These are phyloP conservation scores for Drosophila subpulchrella DNA, from an alignment of 1,140 invertebrate species.

Conservation along the genomic window DNA sequence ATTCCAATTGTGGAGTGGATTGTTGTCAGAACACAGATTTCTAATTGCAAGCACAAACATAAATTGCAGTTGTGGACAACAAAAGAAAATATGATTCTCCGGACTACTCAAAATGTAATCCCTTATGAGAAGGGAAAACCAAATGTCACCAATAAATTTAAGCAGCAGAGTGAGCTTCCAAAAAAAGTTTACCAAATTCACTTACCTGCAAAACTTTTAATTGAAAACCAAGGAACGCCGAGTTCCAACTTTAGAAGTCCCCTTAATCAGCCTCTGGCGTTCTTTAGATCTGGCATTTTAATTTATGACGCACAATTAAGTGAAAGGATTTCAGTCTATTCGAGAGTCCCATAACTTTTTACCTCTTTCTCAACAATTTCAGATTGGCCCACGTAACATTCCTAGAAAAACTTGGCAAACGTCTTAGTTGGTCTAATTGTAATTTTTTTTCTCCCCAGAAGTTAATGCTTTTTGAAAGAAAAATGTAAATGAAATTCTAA, in stretches of 20 bases:
- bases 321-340: slow-evolving; percentile 46
- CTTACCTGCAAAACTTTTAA: slow-evolving; percentile 72
- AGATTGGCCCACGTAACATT: slow-evolving; percentile 47
- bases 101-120: neutral
- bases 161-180: neutral
- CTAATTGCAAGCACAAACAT: slow-evolving; percentile 61
- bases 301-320: slow-evolving; percentile 68
- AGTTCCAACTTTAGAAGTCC: slow-evolving; percentile 28
- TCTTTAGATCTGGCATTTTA: slow-evolving; percentile 37
- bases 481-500: neutral
- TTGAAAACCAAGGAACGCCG: slow-evolving; percentile 58
- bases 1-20: slow-evolving; percentile 5
- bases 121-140: neutral
- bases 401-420: slow-evolving; percentile 6
- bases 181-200: slow-evolving; percentile 53
- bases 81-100: slow-evolving; percentile 26
- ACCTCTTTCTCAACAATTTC: slow-evolving; percentile 30
- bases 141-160: slow-evolving; percentile 40
- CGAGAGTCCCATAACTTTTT: neutral
- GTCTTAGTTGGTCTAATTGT: slow-evolving; percentile 12
- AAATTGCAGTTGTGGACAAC: slow-evolving; percentile 32
- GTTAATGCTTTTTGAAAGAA: neutral
- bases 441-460: neutral
- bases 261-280: slow-evolving; percentile 32
- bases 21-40: slow-evolving; percentile 75